A percentile compares a stretch with the other conserved stretches of the same genome.
These are phyloP conservation scores for Anguilla rostrata DNA, from an alignment of 2,113 vertebrate genomes.

Conservation along the genomic window DNA sequence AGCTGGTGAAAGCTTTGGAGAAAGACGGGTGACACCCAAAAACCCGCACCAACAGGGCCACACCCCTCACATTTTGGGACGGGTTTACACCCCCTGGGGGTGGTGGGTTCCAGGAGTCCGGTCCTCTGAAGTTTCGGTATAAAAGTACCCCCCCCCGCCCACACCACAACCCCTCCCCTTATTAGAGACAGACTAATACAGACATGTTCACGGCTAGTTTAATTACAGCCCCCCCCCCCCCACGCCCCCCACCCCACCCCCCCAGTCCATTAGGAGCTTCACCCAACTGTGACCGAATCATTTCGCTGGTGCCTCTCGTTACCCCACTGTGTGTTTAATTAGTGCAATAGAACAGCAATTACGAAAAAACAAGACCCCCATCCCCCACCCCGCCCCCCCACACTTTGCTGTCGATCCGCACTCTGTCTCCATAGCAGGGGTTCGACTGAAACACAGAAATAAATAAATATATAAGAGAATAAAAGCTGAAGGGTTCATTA, in stretches of 20 bases:
- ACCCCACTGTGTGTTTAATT: constrained; percentile 66
- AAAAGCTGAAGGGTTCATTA: constrained; percentile 33
- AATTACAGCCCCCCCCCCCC: neutral
- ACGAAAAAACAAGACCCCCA: constrained; percentile 43
- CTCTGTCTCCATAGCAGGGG: neutral
- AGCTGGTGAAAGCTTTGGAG: constrained; percentile 8
- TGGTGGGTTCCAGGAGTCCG: too few species aligned
- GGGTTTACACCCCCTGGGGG: too few species aligned
- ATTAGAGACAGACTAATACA: neutral
- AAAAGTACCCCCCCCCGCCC: neutral
- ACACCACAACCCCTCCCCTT: constrained; percentile 21
- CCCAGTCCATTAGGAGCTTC: constrained; percentile 62
- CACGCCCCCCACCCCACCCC: constrained; percentile 38
- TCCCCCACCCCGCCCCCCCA: constrained; percentile 32
- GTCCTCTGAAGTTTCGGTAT: too few species aligned
- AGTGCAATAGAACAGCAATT: constrained; percentile 63
- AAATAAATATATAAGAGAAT: constrained; percentile 29
- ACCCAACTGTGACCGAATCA: constrained; percentile 68
- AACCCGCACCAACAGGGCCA: neutral
- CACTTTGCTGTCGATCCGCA: constrained; percentile 23
- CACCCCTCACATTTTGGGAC: too few species aligned
- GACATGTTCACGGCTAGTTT: constrained; percentile 7
- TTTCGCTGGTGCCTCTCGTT: constrained; percentile 67
- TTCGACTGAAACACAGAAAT: constrained; percentile 4
- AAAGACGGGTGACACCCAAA: neutral